A percentile compares a stretch with the other conserved stretches of the same genome.
Conservation (phyloP, 2,888 invertebrate species). For the Biston stratarius region DNA sequence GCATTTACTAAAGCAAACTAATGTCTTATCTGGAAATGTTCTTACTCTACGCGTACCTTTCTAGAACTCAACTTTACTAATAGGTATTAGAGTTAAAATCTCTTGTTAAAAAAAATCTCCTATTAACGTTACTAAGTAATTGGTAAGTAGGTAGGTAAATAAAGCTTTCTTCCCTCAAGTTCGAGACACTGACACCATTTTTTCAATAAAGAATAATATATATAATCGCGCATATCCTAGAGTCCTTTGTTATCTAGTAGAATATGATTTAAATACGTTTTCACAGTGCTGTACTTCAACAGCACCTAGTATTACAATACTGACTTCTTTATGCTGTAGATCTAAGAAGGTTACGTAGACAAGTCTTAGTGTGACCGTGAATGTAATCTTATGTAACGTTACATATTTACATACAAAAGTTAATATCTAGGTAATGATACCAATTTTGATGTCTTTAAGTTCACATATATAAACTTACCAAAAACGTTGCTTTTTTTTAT, state of each 20-base stretch:
- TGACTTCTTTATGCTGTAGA: slow-evolving; percentile 20
- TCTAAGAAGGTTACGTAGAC: slow-evolving; percentile 4
- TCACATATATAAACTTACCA: neutral
- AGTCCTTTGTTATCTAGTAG: slow-evolving; percentile 13
- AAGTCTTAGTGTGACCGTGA: slow-evolving; percentile 12
- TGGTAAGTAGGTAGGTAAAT: too few species aligned
- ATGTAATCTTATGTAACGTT: slow-evolving; percentile 12
- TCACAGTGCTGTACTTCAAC: slow-evolving; percentile 22
- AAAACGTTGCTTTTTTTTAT: too few species aligned
- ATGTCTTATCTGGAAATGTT: too few species aligned
- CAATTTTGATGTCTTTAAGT: too few species aligned
- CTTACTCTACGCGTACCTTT: too few species aligned
- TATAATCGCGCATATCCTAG: neutral
- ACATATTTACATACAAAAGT: neutral
- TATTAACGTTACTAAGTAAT: too few species aligned
- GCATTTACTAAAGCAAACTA: too few species aligned
- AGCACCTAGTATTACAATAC: slow-evolving; percentile 25
- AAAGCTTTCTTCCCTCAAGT: neutral
- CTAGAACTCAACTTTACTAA: too few species aligned
- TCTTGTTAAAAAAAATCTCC: too few species aligned
- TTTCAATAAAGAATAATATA: too few species aligned
- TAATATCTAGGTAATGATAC: neutral
- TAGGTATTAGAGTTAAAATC: too few species aligned
- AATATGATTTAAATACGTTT: slow-evolving; percentile 15
- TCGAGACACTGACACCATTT: too few species aligned